A percentile compares a stretch with the other conserved stretches of the same genome.
These are phyloP conservation scores for Amphipyra tragopoginis DNA, from an alignment of 2,888 invertebrate genomes.

Conservation along the genomic window DNA sequence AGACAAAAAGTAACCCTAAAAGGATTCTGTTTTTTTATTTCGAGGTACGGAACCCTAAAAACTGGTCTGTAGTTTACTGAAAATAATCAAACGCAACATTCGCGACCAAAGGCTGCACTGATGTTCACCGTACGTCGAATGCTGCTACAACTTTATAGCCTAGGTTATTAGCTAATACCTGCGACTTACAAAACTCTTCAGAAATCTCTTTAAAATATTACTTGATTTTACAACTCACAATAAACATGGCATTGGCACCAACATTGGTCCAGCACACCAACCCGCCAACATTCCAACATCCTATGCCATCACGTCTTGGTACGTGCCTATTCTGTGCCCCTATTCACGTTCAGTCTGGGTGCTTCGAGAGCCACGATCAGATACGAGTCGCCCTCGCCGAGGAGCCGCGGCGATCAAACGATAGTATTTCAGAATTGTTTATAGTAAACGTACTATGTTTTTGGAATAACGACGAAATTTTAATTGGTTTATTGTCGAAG, in stretches of 20 bases:
- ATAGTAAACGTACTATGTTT: slow-evolving; percentile 47
- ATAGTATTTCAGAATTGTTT: slow-evolving; percentile 54
- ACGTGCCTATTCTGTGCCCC: slow-evolving; percentile 41
- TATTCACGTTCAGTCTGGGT: slow-evolving; percentile 53
- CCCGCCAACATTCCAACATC: slow-evolving; percentile 29
- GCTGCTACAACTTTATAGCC: too few relatives aligned
- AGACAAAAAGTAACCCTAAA: too few relatives aligned
- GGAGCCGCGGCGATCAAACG: slow-evolving; percentile 48
- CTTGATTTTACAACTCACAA: too few relatives aligned
- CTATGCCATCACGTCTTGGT: slow-evolving; percentile 36
- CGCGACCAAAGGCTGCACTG: too few relatives aligned
- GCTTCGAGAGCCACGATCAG: slow-evolving; percentile 49
- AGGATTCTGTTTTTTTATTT: too few relatives aligned
- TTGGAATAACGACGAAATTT: slow-evolving; percentile 49
- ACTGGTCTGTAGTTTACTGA: too few relatives aligned
- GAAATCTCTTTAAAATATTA: too few relatives aligned
- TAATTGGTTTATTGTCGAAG: slow-evolving; percentile 52
- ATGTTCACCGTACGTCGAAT: too few relatives aligned
- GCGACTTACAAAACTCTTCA: too few relatives aligned
- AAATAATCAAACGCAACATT: too few relatives aligned
- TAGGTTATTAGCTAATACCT: too few relatives aligned
- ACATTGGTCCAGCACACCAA: slow-evolving; percentile 1
- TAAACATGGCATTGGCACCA: slow-evolving; percentile 9
- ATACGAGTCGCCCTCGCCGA: slow-evolving; percentile 48
- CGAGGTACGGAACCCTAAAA: too few relatives aligned